Percentiles rank a stretch among this genome's conserved stretches.
phyloP scores from a whole-genome alignment of 1,140 invertebrate species.

The Drosophila setifemur region DNA sequence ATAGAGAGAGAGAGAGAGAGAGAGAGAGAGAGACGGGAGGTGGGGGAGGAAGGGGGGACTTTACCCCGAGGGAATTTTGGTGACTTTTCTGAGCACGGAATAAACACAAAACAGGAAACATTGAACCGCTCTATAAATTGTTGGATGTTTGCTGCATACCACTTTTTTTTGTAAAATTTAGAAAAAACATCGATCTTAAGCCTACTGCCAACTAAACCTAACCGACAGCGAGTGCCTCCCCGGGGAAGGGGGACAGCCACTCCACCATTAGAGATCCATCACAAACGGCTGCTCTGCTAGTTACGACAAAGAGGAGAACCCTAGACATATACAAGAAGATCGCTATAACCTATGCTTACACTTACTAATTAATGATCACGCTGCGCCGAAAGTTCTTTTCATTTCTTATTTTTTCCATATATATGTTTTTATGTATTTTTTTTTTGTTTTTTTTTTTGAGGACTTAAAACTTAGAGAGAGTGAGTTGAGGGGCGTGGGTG shows the following conservation, averaged over 20 bases:
- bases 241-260: slow-evolving; percentile 26
- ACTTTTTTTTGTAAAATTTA: slow-evolving; percentile 58
- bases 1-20: not conserved
- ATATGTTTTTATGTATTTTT: slow-evolving; percentile 15
- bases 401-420: slow-evolving; percentile 9
- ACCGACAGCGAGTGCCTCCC: slow-evolving; percentile 42
- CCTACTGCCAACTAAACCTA: slow-evolving; percentile 61
- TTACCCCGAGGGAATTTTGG: slow-evolving; percentile 31
- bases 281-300: slow-evolving; percentile 72
- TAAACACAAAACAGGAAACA: slow-evolving; percentile 77
- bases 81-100: slow-evolving; percentile 69
- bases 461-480: slow-evolving; percentile 48
- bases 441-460: slow-evolving; percentile 15
- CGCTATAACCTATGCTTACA: slow-evolving; percentile 46
- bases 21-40: not conserved
- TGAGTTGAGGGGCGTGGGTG: slow-evolving; percentile 12
- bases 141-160: slow-evolving; percentile 74
- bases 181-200: slow-evolving; percentile 53
- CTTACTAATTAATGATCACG: slow-evolving; percentile 77
- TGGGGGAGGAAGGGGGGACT: not conserved
- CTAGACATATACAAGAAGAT: slow-evolving; percentile 47
- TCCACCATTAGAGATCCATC: slow-evolving; percentile 71
- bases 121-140: slow-evolving; percentile 80
- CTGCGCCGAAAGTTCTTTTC: slow-evolving; percentile 67
- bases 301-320: slow-evolving; percentile 48